Conservation (phyloP, 2,797 vertebrate genomes). For the Toxotes lorentzi region DNA sequence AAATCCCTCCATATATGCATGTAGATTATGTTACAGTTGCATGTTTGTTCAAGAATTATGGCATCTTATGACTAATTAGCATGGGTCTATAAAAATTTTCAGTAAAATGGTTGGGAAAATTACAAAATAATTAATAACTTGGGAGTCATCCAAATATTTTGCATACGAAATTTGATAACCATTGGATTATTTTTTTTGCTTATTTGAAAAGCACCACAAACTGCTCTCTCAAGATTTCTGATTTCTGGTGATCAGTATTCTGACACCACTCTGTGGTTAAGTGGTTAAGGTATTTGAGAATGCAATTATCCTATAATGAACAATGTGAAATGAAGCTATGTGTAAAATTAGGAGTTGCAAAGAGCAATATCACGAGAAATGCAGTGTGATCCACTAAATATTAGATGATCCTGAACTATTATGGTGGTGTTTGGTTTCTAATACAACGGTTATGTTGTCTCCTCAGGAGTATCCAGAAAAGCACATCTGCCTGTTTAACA, state of each 20-base stretch:
- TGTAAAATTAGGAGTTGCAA: background rate
- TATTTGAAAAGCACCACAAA: background rate
- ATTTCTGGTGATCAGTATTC: background rate
- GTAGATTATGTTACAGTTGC: background rate
- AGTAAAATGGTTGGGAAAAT: no score
- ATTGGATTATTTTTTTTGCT: background rate
- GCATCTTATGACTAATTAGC: background rate
- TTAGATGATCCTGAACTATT: background rate
- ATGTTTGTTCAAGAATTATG: no score
- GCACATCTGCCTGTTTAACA: background rate
- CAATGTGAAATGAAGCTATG: background rate
- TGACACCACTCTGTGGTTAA: background rate
- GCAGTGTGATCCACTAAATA: background rate
- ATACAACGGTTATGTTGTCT: background rate
- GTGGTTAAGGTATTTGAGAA: background rate
- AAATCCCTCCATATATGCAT: background rate
- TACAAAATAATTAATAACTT: no score
- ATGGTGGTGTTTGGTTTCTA: conserved; percentile 9
- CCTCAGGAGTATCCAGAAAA: conserved; percentile 7
- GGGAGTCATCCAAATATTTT: background rate
- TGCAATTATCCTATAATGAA: background rate
- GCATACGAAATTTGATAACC: background rate
- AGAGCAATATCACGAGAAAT: background rate
- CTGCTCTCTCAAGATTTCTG: background rate
- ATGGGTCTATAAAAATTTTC: no score